Evolutionary conservation across 2,888 invertebrate genomes (phyloP), one percentile per base, ranked within the genome.

Genomic region (Pterostichus madidus): DNA sequence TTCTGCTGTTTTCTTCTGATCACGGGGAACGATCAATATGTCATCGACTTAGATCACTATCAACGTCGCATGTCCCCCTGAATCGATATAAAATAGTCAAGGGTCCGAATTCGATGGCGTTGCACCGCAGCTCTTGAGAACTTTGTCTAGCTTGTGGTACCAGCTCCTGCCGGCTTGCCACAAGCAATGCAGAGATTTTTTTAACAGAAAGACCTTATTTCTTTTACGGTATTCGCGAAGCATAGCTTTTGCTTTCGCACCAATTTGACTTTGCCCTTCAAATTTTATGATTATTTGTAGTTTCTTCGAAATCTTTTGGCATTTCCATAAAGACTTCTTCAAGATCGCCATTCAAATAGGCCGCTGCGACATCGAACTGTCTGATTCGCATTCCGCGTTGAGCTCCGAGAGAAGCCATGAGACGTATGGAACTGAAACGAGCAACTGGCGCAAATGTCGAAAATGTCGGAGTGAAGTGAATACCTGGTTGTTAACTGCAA

Each of bases 391-490:
- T 83, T 8, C 78, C 75, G 7, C 83, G 44, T 73, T 83, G 76
- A 31, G 84, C 85, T 17, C 86, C 85, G 6, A 86, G 44, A 5
- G 86, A 85, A 46, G 85, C 68, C 35, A 86, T 11, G 2, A 85
- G 31, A 59, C 86, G 83, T 49, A 87, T 83, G 2, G 86, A 85
- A 11, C 83, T 75, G 17, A 8, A 17, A 0, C 84, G 59, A 5
- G 84, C 84, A 2, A 85, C 85, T 0, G 85, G 84, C 31, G 85
- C 83, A 24, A 85, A 85, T 5, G 81, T 84, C 1, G 85, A 59
- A 24, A 85, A 85, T 5, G 81, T 84, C 1, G 85, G 59, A 8
- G 52, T n/a, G 68, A 81, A 85, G 71, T 85, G 83, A 2, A 83
- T 13, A 2, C 84, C 83, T 2, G 79, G 77, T 64, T 73, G 75